Base-by-base conservation (phyloP, 2,113 vertebrate species). In the Junco hyemalis region DNA sequence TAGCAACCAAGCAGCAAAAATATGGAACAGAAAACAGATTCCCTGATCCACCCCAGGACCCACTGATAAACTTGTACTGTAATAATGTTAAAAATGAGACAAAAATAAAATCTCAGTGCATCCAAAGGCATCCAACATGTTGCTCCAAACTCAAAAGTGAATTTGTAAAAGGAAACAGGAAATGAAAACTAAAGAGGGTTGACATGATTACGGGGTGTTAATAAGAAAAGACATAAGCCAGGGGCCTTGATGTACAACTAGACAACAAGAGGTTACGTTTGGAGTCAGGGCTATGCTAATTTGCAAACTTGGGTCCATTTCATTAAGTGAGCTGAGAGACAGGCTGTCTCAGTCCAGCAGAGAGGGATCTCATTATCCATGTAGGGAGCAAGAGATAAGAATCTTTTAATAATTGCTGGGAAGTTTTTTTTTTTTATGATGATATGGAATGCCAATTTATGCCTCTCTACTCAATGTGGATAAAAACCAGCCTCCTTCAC, bases 371-470 rank as follows among this genome's bases (percentile, higher is more conserved):
- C 98, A 98, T 98, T 98, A 98, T 98, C 98, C 97, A 98, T 92
- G 95, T 96, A 98, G 98, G 98, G 97, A 98, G 97, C 98, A 98
- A 97, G 96, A 98, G 98, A 98, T 98, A 98, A 98, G 98, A 98
- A 98, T 98, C 98, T 98, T 98, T 98, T 98, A 98, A 98, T 98
- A 98, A 98, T 98, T 98, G 97, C 97, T 97, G 96, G 97, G 97
- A 98, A 96, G 97, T 98, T 97, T 98, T 97, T 98, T 53, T 98
- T 56, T 98, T 98, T 98, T 97, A 98, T 97, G 97, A 97, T 96
- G 95, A 98, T 98, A 97, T 92, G 98, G 98, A 98, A 98, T 98
- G 98, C 97, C 98, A 98, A 98, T 98, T 98, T 98, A 98, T 97
- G 96, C 94, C 91, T 98, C 95, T 97, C 93, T 86, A 95, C 93